Evolutionary conservation across 2,888 invertebrate genomes (phyloP), one percentile per base, ranked within the genome.

Genomic region (Coecobrya sp.): DNA sequence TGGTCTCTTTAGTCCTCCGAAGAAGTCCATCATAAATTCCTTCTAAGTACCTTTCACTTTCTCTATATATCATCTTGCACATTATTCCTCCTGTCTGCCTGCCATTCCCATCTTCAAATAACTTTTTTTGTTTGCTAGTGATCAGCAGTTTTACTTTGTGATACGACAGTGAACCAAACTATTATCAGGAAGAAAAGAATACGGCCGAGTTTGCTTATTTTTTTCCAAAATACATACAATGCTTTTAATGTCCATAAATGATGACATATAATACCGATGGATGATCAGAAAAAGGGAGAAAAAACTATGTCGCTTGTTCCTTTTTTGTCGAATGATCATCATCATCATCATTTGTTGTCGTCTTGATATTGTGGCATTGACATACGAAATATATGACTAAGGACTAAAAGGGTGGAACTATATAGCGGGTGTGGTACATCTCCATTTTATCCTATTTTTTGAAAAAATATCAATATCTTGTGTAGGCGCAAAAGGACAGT

Each of bases 361-460:
- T 13, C 7, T 27, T 13, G 65, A 65, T 65, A 65, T 27, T 65
- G 25, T 19, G 27, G 65, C 27, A 65, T 25, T 65, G 65, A 27
- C 65, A 65, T 25, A 65, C 3, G 27, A 65, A 4, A 36, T n/a
- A 36, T 36, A 36, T 36, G 36, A 36, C 36, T 2, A 65, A 27
- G 27, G 13, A 65, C 19, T 4, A 65, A 27, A 65, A 11, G 59
- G 22, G 27, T 65, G 65, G 27, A 65, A 16, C 11, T 27, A 68
- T 65, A 19, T 25, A 22, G 7, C 68, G 85, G 85, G 68, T 85
- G 68, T 65, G 85, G 85, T 68, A 68, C 62, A 84, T 62, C 84
- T 84, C 49, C 42, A 68, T 85, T 45, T 65, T n/a, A 27, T 55
- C 11, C 65, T 27, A 65, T 27, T 7, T 27, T 27, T 65, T 2